Conservation (phyloP, 2,888 invertebrate species). For the Trichopria drosophilae region DNA sequence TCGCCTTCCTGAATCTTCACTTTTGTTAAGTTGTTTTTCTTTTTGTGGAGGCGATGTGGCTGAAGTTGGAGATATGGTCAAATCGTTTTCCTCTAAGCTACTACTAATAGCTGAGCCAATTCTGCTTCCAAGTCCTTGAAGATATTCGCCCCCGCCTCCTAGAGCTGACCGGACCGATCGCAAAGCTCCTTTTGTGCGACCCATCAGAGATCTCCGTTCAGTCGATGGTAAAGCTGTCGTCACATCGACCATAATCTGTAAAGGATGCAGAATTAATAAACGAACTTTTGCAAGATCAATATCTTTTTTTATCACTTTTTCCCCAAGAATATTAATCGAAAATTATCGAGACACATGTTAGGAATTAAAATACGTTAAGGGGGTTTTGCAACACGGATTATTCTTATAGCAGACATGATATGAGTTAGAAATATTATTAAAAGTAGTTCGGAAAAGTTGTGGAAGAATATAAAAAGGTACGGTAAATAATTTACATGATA, state of each 20-base stretch:
- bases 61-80: conserved; percentile 47
- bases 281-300: conserved; percentile 27
- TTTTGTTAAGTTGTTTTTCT: conserved; percentile 28
- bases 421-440: too few species aligned
- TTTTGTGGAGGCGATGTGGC: conserved; percentile 49
- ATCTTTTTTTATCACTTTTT: too few species aligned
- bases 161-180: conserved; percentile 54
- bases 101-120: conserved; percentile 55
- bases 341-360: too few species aligned
- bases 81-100: conserved; percentile 54
- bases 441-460: too few species aligned
- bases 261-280: not conserved
- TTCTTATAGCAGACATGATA: too few species aligned
- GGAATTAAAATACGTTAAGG: too few species aligned
- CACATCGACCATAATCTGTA: conserved; percentile 48
- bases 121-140: conserved; percentile 53
- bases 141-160: conserved; percentile 55
- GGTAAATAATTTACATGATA: too few species aligned
- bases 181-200: conserved; percentile 53
- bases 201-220: conserved; percentile 53
- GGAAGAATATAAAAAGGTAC: too few species aligned
- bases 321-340: too few species aligned
- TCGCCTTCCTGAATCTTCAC: conserved; percentile 43
- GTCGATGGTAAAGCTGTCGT: conserved; percentile 44
- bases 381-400: too few species aligned